Percentiles rank a stretch among this genome's conserved stretches.
These are phyloP conservation scores for Phanerotoma sp. DNA, from an alignment of 2,888 invertebrate species.

Conservation along the genomic window DNA sequence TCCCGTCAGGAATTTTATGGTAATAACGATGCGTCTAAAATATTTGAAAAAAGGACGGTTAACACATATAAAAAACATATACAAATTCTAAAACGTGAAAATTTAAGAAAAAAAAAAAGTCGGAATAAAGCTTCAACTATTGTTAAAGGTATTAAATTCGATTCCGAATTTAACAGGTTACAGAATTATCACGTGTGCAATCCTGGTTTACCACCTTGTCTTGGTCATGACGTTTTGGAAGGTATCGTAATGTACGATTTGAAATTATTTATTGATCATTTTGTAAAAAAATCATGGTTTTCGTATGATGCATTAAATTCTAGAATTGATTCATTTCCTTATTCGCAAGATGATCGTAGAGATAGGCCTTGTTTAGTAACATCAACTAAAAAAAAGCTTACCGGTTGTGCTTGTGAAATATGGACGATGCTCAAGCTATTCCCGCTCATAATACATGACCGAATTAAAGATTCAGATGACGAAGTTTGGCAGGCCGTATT, in stretches of 20 bases:
- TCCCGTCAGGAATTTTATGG: conserved; percentile 5
- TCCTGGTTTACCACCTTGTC: conserved; percentile 39
- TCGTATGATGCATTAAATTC: conserved; percentile 1
- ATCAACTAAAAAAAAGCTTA: not conserved
- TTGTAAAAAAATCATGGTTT: conserved; percentile 8
- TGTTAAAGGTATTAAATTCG: conserved; percentile 32
- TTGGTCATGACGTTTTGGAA: conserved; percentile 40
- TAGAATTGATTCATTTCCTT: not conserved
- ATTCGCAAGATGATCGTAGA: not conserved
- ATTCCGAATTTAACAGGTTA: conserved; percentile 36
- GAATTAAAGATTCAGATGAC: conserved; percentile 20
- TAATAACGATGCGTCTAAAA: not conserved
- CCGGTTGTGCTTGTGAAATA: not conserved
- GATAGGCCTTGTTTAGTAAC: not conserved
- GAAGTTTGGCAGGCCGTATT: conserved; percentile 29
- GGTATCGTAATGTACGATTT: conserved; percentile 34
- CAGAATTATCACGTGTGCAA: conserved; percentile 36
- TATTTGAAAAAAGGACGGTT: conserved; percentile 6
- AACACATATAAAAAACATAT: conserved; percentile 6
- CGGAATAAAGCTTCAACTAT: conserved; percentile 4
- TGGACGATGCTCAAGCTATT: conserved; percentile 13
- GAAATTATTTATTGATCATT: conserved; percentile 1
- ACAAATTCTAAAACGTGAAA: conserved; percentile 28
- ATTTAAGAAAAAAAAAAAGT: conserved; percentile 15
- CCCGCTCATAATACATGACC: conserved; percentile 15